Percentiles rank a stretch among this genome's conserved stretches.
phyloP scores from a whole-genome alignment of 2,113 vertebrate species.

The Clarias batrachus region DNA sequence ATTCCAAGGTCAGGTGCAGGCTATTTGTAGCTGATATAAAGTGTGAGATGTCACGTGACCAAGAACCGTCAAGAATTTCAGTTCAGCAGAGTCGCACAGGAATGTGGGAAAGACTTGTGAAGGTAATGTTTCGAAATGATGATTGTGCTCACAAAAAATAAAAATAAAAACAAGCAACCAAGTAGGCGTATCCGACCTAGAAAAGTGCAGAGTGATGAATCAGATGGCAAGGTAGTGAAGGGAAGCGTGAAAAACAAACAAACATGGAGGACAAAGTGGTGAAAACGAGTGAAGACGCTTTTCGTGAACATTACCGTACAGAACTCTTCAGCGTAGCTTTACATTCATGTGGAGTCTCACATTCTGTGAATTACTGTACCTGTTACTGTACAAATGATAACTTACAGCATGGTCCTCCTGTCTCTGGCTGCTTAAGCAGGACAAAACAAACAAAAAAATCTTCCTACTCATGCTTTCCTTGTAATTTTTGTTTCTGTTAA shows the following conservation, averaged over 20 bases:
- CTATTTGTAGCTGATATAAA: no score
- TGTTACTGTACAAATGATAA: neutral
- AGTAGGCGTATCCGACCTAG: no score
- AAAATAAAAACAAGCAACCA: no score
- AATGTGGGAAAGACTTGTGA: no score
- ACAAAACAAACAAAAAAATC: neutral
- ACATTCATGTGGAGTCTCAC: neutral
- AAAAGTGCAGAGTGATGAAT: neutral
- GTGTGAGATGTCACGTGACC: no score
- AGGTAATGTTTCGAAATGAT: neutral
- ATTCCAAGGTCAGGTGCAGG: no score
- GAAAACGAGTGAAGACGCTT: neutral
- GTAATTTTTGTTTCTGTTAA: slow-evolving; percentile 3
- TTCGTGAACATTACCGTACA: neutral
- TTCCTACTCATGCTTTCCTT: neutral
- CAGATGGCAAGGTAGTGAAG: neutral
- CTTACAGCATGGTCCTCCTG: neutral
- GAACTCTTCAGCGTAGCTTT: neutral
- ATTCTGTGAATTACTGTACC: neutral
- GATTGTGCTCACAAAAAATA: no score
- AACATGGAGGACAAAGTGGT: neutral
- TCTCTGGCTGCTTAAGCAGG: neutral
- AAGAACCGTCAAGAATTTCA: no score
- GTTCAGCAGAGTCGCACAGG: no score
- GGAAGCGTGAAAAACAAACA: neutral